These are phyloP conservation scores for Benthosema pterotum DNA, from an alignment of 2,797 vertebrate species.

Conservation along the genomic window DNA sequence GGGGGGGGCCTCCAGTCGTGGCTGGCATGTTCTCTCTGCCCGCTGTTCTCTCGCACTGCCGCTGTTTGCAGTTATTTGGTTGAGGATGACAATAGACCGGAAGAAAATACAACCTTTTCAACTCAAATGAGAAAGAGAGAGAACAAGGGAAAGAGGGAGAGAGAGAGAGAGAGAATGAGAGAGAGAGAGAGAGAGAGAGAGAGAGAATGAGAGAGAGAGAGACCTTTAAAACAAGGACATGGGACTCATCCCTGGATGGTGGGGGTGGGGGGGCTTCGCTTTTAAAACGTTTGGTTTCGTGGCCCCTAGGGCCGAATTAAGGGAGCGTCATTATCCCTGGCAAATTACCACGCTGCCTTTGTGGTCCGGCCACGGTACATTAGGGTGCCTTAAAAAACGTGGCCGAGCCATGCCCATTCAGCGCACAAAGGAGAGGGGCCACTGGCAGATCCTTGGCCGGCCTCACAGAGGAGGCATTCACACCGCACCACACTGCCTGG, in stretches of 20 bases:
- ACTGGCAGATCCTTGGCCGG: constrained; percentile 88
- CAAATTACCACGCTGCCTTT: constrained; percentile 83
- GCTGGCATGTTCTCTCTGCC: constrained; percentile 57
- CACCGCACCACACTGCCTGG: constrained; percentile 51
- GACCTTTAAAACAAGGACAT: constrained; percentile 39
- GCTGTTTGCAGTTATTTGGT: constrained; percentile 81
- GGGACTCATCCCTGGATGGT: constrained; percentile 64
- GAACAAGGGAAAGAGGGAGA: constrained; percentile 1
- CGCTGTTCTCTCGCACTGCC: constrained; percentile 10
- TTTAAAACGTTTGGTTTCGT: constrained; percentile 72
- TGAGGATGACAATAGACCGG: constrained; percentile 76
- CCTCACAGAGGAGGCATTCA: constrained; percentile 87
- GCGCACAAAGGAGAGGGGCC: constrained; percentile 77
- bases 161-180: background rate
- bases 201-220: constrained; percentile 15
- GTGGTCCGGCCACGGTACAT: constrained; percentile 84
- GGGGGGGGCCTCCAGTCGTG: constrained; percentile 45
- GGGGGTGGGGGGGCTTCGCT: constrained; percentile 37
- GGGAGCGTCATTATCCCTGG: constrained; percentile 86
- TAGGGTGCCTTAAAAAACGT: constrained; percentile 81
- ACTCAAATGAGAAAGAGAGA: constrained; percentile 59
- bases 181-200: constrained; percentile 2
- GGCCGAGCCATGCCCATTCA: constrained; percentile 85
- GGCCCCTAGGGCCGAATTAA: constrained; percentile 77
- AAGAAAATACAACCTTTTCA: constrained; percentile 80